Conservation (phyloP, 2,797 vertebrate genomes). For the Poeciliopsis presidionis region DNA sequence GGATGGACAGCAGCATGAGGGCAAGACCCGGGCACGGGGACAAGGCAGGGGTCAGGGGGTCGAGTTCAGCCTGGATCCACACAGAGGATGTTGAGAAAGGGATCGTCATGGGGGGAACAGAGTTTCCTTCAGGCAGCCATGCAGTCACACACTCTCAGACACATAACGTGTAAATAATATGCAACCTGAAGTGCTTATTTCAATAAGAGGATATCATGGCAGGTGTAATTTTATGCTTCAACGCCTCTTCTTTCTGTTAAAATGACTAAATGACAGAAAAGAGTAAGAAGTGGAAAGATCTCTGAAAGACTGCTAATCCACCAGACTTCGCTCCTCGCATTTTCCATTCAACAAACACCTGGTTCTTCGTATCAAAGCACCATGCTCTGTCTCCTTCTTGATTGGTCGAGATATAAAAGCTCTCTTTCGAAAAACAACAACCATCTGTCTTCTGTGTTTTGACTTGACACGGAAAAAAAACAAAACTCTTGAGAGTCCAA, state of each 20-base stretch:
- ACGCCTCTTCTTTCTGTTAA: slow-evolving; percentile 19
- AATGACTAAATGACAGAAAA: slow-evolving; percentile 30
- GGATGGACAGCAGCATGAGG: slow-evolving; percentile 61
- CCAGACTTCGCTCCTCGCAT: neutral
- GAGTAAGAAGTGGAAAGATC: slow-evolving; percentile 14
- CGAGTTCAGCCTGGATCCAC: slow-evolving; percentile 76
- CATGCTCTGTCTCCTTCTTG: slow-evolving; percentile 22
- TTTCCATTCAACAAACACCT: slow-evolving; percentile 18
- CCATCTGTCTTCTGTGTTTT: slow-evolving; percentile 19
- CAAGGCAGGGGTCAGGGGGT: slow-evolving; percentile 72
- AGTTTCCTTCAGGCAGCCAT: slow-evolving; percentile 23
- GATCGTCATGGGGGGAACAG: slow-evolving; percentile 59
- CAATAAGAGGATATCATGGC: slow-evolving; percentile 24
- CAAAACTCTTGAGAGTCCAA: slow-evolving; percentile 17
- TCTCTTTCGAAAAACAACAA: neutral
- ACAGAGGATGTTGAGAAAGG: slow-evolving; percentile 67
- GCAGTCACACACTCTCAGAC: neutral
- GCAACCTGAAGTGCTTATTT: slow-evolving; percentile 28
- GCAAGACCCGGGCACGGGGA: slow-evolving; percentile 65
- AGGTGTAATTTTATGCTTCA: slow-evolving; percentile 29
- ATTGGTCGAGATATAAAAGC: slow-evolving; percentile 29
- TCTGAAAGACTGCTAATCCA: slow-evolving; percentile 19
- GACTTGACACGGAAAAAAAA: slow-evolving; percentile 8
- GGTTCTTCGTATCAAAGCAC: slow-evolving; percentile 10
- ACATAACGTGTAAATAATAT: slow-evolving; percentile 46